Evolutionary conservation across 2,113 vertebrate genomes (phyloP).

Genomic region (Sylvietta virens): DNA sequence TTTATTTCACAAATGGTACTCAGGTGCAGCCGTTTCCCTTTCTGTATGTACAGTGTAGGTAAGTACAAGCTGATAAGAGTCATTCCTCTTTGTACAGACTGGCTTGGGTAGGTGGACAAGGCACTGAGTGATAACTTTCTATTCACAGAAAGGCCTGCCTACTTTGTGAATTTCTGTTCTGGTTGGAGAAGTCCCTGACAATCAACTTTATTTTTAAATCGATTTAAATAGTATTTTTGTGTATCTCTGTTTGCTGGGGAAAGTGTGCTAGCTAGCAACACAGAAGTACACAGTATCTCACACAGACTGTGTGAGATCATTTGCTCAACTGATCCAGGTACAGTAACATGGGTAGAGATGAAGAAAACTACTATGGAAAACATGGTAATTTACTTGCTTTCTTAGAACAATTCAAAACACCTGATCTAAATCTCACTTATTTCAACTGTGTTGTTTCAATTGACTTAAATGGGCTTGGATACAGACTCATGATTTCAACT

Average conservation of each 20-base stretch:
- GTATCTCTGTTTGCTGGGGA: background rate
- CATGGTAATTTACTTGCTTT: slow-evolving; percentile 31
- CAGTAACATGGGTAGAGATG: background rate
- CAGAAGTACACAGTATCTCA: background rate
- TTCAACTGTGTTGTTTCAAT: background rate
- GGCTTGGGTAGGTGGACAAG: background rate
- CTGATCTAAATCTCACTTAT: background rate
- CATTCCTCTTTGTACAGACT: background rate
- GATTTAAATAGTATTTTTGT: background rate
- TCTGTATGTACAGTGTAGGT: background rate
- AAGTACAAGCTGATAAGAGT: background rate
- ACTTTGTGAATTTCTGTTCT: background rate
- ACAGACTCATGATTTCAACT: background rate
- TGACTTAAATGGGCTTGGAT: background rate
- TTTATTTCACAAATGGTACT: background rate
- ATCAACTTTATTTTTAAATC: slow-evolving; percentile 47
- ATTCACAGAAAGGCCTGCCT: background rate
- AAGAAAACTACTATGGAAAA: slow-evolving; percentile 59
- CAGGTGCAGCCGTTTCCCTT: background rate
- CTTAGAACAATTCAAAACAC: background rate
- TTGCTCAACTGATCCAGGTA: background rate
- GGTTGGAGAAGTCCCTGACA: background rate
- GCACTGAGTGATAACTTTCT: background rate
- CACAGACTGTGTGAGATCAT: background rate
- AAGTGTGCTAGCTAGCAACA: background rate